Evolutionary conservation across 2,113 vertebrate species (phyloP).

Genomic region (Leuciscus idus): DNA sequence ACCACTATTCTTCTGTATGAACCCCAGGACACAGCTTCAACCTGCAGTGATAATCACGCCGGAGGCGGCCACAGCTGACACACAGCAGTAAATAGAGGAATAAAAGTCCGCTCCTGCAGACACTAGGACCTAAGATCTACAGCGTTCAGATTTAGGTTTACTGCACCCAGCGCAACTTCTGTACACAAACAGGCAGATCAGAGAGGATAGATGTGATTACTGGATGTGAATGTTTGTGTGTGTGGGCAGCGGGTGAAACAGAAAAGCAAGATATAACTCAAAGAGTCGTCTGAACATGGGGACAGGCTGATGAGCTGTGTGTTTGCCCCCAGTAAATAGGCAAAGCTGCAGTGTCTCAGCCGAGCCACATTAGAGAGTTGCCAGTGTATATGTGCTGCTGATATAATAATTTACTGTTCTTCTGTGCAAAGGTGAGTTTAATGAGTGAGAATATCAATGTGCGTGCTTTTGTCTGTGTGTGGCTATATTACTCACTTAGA

Average conservation of each 20-base stretch:
- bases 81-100: constrained; percentile 56
- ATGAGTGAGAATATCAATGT: constrained; percentile 62
- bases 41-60: constrained; percentile 52
- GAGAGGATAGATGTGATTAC: constrained; percentile 31
- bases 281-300: constrained; percentile 26
- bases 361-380: constrained; percentile 65
- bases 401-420: constrained; percentile 73
- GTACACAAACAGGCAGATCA: constrained; percentile 46
- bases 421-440: constrained; percentile 68
- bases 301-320: constrained; percentile 16
- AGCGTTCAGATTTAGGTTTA: constrained; percentile 50
- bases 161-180: constrained; percentile 37
- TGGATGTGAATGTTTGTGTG: constrained; percentile 13
- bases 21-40: constrained; percentile 54
- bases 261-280: constrained; percentile 40
- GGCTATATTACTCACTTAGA: constrained; percentile 32
- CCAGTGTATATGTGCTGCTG: constrained; percentile 65
- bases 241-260: constrained; percentile 44
- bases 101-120: constrained; percentile 56
- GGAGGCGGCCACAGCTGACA: constrained; percentile 50
- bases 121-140: constrained; percentile 48
- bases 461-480: constrained; percentile 25
- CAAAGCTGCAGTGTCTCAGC: constrained; percentile 54
- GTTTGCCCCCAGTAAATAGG: constrained; percentile 33
- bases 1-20: constrained; percentile 49